These are phyloP conservation scores for Flexamia atlantica DNA, from an alignment of 2,888 invertebrate species.

Conservation along the genomic window DNA sequence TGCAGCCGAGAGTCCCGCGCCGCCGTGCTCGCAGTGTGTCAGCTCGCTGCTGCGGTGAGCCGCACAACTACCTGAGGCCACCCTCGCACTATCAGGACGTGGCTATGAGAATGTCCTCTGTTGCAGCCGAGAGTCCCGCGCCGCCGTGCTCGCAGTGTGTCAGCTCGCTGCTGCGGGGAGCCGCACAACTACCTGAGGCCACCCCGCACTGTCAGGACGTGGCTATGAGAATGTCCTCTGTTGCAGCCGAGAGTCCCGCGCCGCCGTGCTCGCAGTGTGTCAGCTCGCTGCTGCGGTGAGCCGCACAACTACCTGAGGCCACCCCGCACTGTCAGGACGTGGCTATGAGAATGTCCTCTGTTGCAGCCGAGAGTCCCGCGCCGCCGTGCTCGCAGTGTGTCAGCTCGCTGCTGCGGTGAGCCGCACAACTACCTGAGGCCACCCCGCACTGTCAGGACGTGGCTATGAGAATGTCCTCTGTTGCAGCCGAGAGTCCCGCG, in stretches of 20 bases:
- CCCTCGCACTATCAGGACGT: constrained; percentile 69
- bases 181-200: constrained; percentile 71
- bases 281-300: constrained; percentile 81
- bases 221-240: too few species aligned
- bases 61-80: constrained; percentile 71
- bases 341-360: too few species aligned
- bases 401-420: too few species aligned
- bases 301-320: constrained; percentile 72
- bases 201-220: constrained; percentile 69
- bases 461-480: too few species aligned
- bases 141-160: constrained; percentile 82
- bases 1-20: constrained; percentile 67
- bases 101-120: too few species aligned
- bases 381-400: too few species aligned
- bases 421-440: too few species aligned
- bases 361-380: too few species aligned
- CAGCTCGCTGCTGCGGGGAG: constrained; percentile 81
- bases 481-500: too few species aligned
- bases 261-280: constrained; percentile 82
- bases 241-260: constrained; percentile 20
- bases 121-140: constrained; percentile 20
- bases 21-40: constrained; percentile 81
- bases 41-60: constrained; percentile 81
- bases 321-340: too few species aligned
- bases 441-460: too few species aligned